Evolutionary conservation across 2,797 vertebrate genomes (phyloP).

Genomic region (Cryptoprocta ferox): DNA sequence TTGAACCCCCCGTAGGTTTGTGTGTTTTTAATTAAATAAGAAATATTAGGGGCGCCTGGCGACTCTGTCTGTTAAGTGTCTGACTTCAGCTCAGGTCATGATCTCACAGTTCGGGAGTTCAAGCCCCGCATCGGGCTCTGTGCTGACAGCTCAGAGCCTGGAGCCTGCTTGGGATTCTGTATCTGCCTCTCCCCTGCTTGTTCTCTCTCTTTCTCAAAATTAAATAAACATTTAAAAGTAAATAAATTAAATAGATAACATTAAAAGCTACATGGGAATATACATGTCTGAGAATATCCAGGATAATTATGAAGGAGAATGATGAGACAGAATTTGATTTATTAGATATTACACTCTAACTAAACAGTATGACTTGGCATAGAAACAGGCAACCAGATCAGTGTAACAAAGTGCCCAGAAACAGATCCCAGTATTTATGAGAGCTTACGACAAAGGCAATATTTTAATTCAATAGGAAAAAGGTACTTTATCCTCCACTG

Average conservation of each 20-base stretch:
- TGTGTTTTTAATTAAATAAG: constrained; percentile 18
- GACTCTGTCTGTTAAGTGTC: too few species aligned
- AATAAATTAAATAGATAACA: background rate
- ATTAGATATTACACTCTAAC: background rate
- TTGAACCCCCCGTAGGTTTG: background rate
- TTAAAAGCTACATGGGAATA: background rate
- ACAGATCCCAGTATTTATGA: background rate
- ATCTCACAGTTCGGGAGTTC: too few species aligned
- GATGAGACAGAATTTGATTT: background rate
- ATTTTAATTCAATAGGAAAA: background rate
- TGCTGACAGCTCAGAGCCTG: too few species aligned
- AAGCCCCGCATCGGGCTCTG: too few species aligned
- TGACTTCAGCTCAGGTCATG: too few species aligned
- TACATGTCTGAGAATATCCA: background rate
- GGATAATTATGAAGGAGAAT: constrained; percentile 21
- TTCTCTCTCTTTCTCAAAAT: too few species aligned
- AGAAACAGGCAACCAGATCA: background rate
- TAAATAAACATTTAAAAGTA: too few species aligned
- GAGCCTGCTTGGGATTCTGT: too few species aligned
- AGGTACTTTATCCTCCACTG: background rate
- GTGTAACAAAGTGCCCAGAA: background rate
- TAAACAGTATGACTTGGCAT: background rate
- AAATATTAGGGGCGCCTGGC: background rate
- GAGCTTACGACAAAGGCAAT: background rate
- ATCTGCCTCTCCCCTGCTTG: too few species aligned